These are phyloP conservation scores for Aurelia coerulea DNA, from an alignment of 30 jellyfish, hydroid and myxozoan species.

Conservation along the genomic window DNA sequence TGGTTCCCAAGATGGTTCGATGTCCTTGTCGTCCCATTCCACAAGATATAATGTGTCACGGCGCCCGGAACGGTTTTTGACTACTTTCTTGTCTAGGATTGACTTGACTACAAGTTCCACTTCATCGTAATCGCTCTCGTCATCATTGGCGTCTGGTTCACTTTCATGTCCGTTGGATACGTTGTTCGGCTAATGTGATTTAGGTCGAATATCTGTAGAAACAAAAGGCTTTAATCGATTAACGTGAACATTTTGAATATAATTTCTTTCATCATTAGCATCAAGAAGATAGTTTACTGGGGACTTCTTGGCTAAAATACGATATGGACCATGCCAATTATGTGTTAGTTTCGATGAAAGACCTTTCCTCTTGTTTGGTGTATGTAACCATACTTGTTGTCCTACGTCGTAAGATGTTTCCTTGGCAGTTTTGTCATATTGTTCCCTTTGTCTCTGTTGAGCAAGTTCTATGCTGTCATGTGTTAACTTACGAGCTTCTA, in stretches of 20 bases:
- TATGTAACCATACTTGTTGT: conserved; percentile 65
- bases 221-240: conserved; percentile 33
- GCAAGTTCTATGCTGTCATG: conserved; percentile 44
- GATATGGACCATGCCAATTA: conserved; percentile 76
- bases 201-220: conserved; percentile 19
- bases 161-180: background rate
- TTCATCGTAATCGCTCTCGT: conserved; percentile 6
- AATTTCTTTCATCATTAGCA: conserved; percentile 38
- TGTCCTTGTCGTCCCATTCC: conserved; percentile 35
- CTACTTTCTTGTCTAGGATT: background rate
- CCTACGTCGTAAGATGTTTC: conserved; percentile 34
- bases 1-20: too few species aligned
- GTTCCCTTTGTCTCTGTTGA: conserved; percentile 26
- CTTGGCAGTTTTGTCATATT: conserved; percentile 44
- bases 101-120: background rate
- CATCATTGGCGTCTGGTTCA: background rate
- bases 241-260: conserved; percentile 53
- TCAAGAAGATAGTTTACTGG: conserved; percentile 49
- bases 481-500: conserved; percentile 36
- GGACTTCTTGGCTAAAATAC: conserved; percentile 63
- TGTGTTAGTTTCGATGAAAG: conserved; percentile 44
- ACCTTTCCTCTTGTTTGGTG: conserved; percentile 53
- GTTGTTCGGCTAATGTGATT: background rate
- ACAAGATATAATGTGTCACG: conserved; percentile 26
- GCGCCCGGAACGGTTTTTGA: conserved; percentile 20